These are phyloP conservation scores for Philereme vetulata DNA, from an alignment of 2,888 invertebrate species.

Conservation along the genomic window DNA sequence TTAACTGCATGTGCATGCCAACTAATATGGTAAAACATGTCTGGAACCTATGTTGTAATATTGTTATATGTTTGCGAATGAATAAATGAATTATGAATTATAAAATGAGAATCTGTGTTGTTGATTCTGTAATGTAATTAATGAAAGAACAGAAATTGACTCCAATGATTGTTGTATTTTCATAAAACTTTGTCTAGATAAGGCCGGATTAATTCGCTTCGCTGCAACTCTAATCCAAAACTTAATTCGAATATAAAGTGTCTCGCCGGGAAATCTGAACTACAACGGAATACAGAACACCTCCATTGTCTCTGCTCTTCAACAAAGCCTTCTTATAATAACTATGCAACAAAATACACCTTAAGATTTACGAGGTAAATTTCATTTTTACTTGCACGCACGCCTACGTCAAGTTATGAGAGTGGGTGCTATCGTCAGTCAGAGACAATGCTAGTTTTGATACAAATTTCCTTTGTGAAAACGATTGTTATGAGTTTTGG, in stretches of 20 bases:
- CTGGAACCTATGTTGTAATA: no score
- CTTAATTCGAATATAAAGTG: slow-evolving; percentile 66
- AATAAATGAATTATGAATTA: no score
- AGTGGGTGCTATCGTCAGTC: slow-evolving; percentile 44
- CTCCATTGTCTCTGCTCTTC: slow-evolving; percentile 51
- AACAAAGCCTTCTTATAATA: slow-evolving; percentile 35
- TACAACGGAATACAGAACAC: slow-evolving; percentile 62
- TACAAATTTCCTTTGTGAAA: slow-evolving; percentile 68
- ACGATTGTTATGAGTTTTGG: slow-evolving; percentile 49
- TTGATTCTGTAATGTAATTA: no score
- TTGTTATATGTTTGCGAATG: no score
- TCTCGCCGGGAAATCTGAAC: slow-evolving; percentile 68
- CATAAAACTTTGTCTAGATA: no score
- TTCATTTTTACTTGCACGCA: slow-evolving; percentile 43
- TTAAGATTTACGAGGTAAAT: slow-evolving; percentile 41
- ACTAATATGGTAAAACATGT: no score
- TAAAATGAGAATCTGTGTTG: no score
- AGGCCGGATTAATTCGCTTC: no score
- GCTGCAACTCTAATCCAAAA: background rate
- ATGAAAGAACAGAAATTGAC: no score
- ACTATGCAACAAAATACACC: slow-evolving; percentile 43
- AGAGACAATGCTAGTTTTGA: slow-evolving; percentile 64
- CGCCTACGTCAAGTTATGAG: slow-evolving; percentile 54
- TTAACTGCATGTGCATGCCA: no score
- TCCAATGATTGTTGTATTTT: no score